phyloP scores from a whole-genome alignment of 2,797 vertebrate species.

The Cuniculus paca region DNA sequence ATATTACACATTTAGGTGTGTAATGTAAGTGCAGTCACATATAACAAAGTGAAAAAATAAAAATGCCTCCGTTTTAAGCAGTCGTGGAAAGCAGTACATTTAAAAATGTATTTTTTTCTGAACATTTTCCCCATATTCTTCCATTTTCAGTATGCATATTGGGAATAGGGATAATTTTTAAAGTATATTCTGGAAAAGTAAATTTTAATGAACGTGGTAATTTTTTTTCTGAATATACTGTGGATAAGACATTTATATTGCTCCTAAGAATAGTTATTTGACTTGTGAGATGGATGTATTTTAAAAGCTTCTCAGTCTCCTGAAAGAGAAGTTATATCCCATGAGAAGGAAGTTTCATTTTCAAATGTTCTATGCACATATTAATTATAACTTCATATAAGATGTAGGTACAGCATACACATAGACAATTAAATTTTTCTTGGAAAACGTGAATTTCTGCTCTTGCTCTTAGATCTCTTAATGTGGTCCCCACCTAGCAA shows the following conservation, averaged over 20 bases:
- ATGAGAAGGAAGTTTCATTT: constrained; percentile 49
- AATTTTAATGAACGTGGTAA: constrained; percentile 17
- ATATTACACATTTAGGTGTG: neutral
- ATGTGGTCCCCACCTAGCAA: neutral
- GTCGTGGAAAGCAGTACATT: neutral
- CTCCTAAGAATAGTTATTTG: neutral
- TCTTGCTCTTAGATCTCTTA: neutral
- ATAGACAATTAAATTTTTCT: constrained; percentile 26
- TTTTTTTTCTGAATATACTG: neutral
- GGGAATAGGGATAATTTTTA: neutral
- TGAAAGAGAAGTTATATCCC: neutral
- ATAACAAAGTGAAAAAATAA: neutral
- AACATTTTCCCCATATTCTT: neutral
- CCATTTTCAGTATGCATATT: constrained; percentile 21
- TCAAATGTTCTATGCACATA: neutral
- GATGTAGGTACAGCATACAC: neutral
- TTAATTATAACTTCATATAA: neutral
- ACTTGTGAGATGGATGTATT: constrained; percentile 11
- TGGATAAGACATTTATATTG: neutral
- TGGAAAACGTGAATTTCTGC: neutral
- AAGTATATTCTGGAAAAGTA: neutral
- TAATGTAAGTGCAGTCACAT: neutral
- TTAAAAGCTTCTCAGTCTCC: constrained; percentile 7
- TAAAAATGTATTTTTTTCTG: neutral
- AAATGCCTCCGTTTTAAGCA: neutral